phyloP scores from a whole-genome alignment of 1,140 invertebrate genomes.

The Heterodera schachtii region DNA sequence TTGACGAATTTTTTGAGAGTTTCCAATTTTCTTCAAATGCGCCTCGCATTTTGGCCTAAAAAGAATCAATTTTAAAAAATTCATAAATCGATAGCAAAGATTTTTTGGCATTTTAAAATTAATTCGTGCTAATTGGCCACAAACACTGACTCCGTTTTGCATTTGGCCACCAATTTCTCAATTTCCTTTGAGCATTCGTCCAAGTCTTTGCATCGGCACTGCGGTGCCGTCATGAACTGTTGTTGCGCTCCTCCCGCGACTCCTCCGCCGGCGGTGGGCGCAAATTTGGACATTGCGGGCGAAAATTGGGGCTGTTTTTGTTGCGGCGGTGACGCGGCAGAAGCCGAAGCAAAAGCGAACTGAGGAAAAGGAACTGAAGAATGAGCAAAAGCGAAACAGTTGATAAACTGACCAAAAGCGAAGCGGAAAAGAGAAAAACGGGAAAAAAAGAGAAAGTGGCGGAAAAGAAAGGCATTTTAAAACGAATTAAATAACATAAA shows the following conservation, averaged over 20 bases:
- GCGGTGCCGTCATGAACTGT: constrained; percentile 52
- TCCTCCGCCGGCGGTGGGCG: too few relatives aligned
- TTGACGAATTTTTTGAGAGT: constrained; percentile 49
- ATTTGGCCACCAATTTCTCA: constrained; percentile 41
- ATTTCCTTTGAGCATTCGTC: constrained; percentile 48
- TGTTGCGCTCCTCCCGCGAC: not conserved
- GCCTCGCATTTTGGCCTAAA: constrained; percentile 53
- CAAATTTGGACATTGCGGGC: not conserved
- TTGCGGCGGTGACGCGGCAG: not conserved
- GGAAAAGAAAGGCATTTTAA: too few relatives aligned
- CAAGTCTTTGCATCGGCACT: constrained; percentile 54
- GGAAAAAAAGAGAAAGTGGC: too few relatives aligned
- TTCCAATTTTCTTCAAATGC: constrained; percentile 53
- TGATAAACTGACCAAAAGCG: too few relatives aligned
- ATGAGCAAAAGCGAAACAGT: too few relatives aligned
- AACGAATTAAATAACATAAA: too few relatives aligned
- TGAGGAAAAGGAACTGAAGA: not conserved
- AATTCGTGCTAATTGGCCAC: not conserved
- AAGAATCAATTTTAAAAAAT: constrained; percentile 10
- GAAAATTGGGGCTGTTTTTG: not conserved
- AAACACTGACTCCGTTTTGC: constrained; percentile 44
- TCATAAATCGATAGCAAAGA: not conserved
- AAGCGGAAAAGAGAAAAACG: too few relatives aligned
- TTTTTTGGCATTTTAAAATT: constrained; percentile 21
- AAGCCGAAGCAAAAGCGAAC: not conserved